Evolutionary conservation across 2,113 vertebrate species (phyloP), one percentile per base, ranked within the genome.

Genomic region (Balaeniceps rex): DNA sequence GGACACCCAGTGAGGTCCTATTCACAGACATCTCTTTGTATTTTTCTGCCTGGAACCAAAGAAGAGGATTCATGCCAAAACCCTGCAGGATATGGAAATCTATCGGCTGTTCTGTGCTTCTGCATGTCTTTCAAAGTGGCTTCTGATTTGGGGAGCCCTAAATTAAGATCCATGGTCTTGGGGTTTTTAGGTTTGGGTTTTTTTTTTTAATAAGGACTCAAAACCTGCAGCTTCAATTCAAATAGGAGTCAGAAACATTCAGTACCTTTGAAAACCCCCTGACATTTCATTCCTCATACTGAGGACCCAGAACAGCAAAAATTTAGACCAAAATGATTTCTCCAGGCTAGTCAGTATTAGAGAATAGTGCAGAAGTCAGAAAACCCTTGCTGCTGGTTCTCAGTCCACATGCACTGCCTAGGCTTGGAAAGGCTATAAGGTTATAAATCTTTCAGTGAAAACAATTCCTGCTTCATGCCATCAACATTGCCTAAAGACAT

Each of bases 11-110:
- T 11, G 87, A 97, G 91, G 96, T 94, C 96, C 94, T 97, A 97
- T 96, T 97, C 97, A 96, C 87, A 97, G 93, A 94, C 77, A 1
- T 86, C 82, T 88, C 97, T 97, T 91, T 97, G 96, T 96, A 93
- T 97, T 97, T 97, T 97, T 97, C 95, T 94, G 91, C 93, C 93
- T 96, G 93, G 95, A 96, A 95, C 95, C 95, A 97, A 94, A 97
- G 91, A 92, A 96, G 93, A 94, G 95, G 95, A 95, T 96, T 97
- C 95, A 94, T 97, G 94, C 96, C 94, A 95, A 93, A 97, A 96
- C 95, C 89, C 95, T 86, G 97, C 97, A 97, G 93, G 95, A 95
- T 95, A 94, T 97, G 94, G 95, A 95, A 97, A 97, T 96, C 94
- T 95, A 94, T 97, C 38, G 79, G 87, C 89, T 95, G 87, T 76